These are phyloP conservation scores for Ectemnius cavifrons DNA, from an alignment of 2,888 invertebrate genomes.

Conservation along the genomic window DNA sequence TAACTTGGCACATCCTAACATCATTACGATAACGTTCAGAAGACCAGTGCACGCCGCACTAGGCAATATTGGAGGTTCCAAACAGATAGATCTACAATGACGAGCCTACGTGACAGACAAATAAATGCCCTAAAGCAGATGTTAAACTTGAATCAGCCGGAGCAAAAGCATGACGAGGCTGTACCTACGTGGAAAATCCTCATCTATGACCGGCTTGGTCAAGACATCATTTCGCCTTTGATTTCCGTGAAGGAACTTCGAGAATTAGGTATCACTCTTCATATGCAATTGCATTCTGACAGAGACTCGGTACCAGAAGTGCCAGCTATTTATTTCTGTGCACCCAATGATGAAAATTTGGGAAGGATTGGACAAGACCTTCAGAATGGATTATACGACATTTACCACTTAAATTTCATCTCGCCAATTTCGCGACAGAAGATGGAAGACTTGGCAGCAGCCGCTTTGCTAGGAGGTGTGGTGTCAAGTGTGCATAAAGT, in stretches of 20 bases:
- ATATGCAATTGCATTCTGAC: constrained; percentile 95
- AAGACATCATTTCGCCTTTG: constrained; percentile 98
- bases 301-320: constrained; percentile 98
- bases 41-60: neutral
- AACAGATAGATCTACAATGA: constrained; percentile 77
- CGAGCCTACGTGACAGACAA: constrained; percentile 85
- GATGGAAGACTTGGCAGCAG: constrained; percentile 96
- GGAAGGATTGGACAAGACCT: constrained; percentile 95
- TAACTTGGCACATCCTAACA: neutral
- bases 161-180: constrained; percentile 86
- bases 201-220: constrained; percentile 96
- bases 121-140: constrained; percentile 94
- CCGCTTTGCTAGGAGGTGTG: constrained; percentile 93
- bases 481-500: constrained; percentile 95
- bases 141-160: constrained; percentile 93
- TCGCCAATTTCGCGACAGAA: constrained; percentile 95
- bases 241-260: constrained; percentile 96
- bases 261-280: constrained; percentile 97
- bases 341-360: constrained; percentile 97
- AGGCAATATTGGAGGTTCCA: neutral
- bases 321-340: constrained; percentile 98
- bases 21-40: neutral
- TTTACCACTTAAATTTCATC: constrained; percentile 97
- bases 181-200: constrained; percentile 98
- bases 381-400: constrained; percentile 93